These are phyloP conservation scores for Atractosteus spatula DNA, from an alignment of 2,113 vertebrate species.

Conservation along the genomic window DNA sequence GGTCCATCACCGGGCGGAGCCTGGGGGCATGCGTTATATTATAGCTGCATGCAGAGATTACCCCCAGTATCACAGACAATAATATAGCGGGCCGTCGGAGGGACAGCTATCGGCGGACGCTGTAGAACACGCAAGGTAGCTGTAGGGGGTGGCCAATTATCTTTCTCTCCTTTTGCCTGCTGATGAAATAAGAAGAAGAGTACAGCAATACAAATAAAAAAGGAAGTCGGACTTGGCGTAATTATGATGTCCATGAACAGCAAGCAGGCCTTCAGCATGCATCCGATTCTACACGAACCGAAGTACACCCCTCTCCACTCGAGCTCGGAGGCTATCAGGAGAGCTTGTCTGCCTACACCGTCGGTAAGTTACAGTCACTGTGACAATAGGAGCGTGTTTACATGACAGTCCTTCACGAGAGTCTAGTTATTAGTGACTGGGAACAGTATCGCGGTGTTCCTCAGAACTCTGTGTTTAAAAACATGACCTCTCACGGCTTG, in stretches of 20 bases:
- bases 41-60: conserved; percentile 52
- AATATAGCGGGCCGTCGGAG: not conserved
- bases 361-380: conserved; percentile 68
- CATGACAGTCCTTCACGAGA: not conserved
- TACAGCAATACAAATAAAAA: conserved; percentile 35
- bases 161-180: conserved; percentile 30
- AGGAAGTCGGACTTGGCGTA: conserved; percentile 43
- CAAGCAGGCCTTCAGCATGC: conserved; percentile 90
- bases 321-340: conserved; percentile 84
- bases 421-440: not conserved
- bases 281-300: conserved; percentile 85
- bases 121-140: conserved; percentile 4
- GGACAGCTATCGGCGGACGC: conserved; percentile 16
- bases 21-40: conserved; percentile 42
- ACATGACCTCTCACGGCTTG: too few species aligned
- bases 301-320: conserved; percentile 85
- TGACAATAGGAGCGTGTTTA: not conserved
- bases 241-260: conserved; percentile 96
- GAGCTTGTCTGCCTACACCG: conserved; percentile 81
- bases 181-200: conserved; percentile 38
- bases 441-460: not conserved
- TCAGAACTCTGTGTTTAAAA: not conserved
- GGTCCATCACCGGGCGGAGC: conserved; percentile 30
- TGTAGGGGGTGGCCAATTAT: conserved; percentile 5
- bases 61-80: conserved; percentile 51